These are phyloP conservation scores for Chirona hameri DNA, from an alignment of 2,888 invertebrate genomes.

Conservation along the genomic window DNA sequence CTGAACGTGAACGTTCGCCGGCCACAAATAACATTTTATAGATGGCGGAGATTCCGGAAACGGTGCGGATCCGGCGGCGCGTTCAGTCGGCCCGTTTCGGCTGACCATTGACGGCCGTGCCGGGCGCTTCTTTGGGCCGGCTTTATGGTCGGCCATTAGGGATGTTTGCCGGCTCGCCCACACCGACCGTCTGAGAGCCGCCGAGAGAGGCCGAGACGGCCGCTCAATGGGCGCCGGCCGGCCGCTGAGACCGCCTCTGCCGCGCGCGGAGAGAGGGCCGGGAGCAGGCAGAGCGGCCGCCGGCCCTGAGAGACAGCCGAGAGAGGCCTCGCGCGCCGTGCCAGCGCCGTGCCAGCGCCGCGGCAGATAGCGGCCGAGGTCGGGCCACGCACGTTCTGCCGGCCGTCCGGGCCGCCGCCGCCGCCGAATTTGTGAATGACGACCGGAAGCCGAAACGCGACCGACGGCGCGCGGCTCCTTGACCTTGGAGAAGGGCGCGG, in stretches of 20 bases:
- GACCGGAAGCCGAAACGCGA: too few species aligned
- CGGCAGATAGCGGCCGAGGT: neutral
- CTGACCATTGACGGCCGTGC: slow-evolving; percentile 5
- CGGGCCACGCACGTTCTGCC: neutral
- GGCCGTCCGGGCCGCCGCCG: neutral
- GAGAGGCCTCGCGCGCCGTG: neutral
- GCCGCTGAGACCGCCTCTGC: neutral
- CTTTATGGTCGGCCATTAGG: slow-evolving; percentile 2
- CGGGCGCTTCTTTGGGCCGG: neutral
- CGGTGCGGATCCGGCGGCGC: neutral
- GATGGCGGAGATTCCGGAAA: neutral
- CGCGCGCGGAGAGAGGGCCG: neutral
- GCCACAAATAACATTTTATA: slow-evolving; percentile 9
- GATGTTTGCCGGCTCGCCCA: neutral
- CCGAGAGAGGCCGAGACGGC: neutral
- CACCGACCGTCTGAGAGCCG: neutral
- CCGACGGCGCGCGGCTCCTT: neutral
- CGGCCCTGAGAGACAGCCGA: neutral
- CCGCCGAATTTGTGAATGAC: too few species aligned
- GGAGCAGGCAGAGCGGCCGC: neutral
- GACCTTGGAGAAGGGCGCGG: neutral
- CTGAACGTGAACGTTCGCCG: neutral
- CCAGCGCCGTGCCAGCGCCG: too few species aligned
- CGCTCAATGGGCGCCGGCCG: neutral
- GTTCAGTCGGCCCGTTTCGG: neutral